Evolutionary conservation across 2,797 vertebrate species (phyloP), one percentile per base, ranked within the genome.

Genomic region (Periophthalmus magnuspinnatus): DNA sequence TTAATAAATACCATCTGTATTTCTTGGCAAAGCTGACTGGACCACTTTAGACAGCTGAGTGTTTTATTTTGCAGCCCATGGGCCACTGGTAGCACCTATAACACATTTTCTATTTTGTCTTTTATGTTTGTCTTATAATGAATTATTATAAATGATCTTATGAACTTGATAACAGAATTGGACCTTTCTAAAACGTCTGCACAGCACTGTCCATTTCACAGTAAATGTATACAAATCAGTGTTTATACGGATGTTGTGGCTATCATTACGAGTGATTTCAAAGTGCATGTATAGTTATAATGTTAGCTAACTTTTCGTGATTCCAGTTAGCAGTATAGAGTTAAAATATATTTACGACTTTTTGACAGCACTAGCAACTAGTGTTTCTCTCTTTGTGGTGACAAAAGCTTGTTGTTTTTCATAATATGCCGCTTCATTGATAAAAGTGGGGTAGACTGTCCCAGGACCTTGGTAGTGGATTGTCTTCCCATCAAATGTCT

Each of bases 371-470:
- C 88, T 91, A 22, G 93, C 95, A 6, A 77, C 88, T 82, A 99
- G 84, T 48, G 91, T 91, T 77, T 95, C 87, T 89, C 95, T 93
- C 57, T 91, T 89, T 14, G 97, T 98, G 84, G 93, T 96, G 5
- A 96, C 86, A 65, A 99, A 98, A 1, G 97, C 97, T 91, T 96
- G 95, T 71, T 96, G 95, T 90, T 98, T 99, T 84, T 98, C 97
- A 66, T 99, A 99, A 88, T 99, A 99, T 1, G 97, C 97, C 0
- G 97, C 97, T 89, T 99, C 97, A 0, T 99, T 99, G 82, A 99
- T 95, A 84, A 99, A 99, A 10, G 95, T 95, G 3, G 97, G 97
- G 59, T 97, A 97, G 60, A 97, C 93, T 0, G 92, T 93, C 69
- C 84, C 84, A 36, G 93, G 85, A 79, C 95, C 97, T n/a, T 94